Conservation (phyloP, 2,888 invertebrate genomes). For the Sepioteuthis lessoniana region DNA sequence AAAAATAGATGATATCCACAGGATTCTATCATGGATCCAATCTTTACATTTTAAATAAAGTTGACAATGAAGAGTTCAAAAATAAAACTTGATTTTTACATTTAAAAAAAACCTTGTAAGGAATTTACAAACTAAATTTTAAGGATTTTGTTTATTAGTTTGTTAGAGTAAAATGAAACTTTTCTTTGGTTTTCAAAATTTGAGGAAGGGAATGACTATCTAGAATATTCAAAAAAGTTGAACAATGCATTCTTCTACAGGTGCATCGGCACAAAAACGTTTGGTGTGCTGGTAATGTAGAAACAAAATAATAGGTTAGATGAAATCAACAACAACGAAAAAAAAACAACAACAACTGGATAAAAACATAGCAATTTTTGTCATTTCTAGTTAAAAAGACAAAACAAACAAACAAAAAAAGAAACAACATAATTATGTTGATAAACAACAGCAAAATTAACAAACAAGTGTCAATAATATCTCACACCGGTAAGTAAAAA, state of each 20-base stretch:
- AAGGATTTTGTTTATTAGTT: no score
- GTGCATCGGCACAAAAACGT: not conserved
- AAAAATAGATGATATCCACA: no score
- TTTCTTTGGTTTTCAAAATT: no score
- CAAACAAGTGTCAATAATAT: not conserved
- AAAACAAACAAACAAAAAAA: not conserved
- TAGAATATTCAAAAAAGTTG: not conserved
- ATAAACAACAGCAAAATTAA: not conserved
- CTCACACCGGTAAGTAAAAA: not conserved
- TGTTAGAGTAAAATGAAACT: no score
- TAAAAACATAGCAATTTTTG: not conserved
- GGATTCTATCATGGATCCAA: no score
- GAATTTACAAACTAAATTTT: no score
- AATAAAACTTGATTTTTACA: no score
- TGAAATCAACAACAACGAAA: no score
- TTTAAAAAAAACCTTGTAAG: no score
- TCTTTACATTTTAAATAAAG: no score
- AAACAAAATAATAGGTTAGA: not conserved
- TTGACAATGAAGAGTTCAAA: no score
- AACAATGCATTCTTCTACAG: not conserved
- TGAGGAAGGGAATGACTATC: not conserved
- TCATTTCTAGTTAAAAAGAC: slow-evolving; percentile 33
- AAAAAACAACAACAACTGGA: not conserved
- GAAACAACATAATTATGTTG: not conserved
- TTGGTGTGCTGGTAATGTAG: not conserved